Conservation (phyloP, 2,797 vertebrate species). For the Salmo trutta region DNA sequence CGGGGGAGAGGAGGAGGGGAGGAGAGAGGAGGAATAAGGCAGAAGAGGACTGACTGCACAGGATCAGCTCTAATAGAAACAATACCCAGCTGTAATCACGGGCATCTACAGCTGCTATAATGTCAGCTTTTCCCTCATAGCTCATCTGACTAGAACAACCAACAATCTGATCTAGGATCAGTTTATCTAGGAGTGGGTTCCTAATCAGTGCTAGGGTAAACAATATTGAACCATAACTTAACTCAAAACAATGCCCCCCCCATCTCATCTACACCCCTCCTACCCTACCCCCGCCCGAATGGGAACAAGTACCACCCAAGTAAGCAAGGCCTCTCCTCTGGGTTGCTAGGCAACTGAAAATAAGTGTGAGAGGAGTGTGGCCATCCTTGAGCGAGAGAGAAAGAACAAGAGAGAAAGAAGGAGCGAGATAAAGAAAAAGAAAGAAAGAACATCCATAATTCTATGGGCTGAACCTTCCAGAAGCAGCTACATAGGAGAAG, state of each 20-base stretch:
- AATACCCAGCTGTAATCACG: slow-evolving; percentile 21
- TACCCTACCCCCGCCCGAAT: slow-evolving; percentile 42
- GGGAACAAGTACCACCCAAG: slow-evolving; percentile 51
- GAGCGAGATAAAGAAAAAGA: not conserved
- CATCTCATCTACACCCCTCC: not conserved
- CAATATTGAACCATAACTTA: slow-evolving; percentile 18
- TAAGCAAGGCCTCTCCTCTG: slow-evolving; percentile 60
- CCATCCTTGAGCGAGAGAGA: slow-evolving; percentile 40
- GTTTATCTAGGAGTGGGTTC: not conserved
- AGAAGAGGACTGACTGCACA: not conserved
- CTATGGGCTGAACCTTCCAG: not conserved
- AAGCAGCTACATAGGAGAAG: no score
- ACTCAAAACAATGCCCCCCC: slow-evolving; percentile 35
- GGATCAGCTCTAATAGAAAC: not conserved
- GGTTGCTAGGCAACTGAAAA: slow-evolving; percentile 77
- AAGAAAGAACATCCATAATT: no score
- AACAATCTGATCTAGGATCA: slow-evolving; percentile 14
- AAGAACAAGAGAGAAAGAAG: not conserved
- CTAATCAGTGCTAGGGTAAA: not conserved
- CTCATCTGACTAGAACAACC: not conserved
- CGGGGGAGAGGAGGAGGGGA: not conserved
- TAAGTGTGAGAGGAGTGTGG: slow-evolving; percentile 61
- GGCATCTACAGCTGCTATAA: slow-evolving; percentile 2
- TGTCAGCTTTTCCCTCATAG: slow-evolving; percentile 7
- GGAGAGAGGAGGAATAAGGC: not conserved